These are phyloP conservation scores for Sebastiscus tertius DNA, from an alignment of 2,797 vertebrate genomes.

Conservation along the genomic window DNA sequence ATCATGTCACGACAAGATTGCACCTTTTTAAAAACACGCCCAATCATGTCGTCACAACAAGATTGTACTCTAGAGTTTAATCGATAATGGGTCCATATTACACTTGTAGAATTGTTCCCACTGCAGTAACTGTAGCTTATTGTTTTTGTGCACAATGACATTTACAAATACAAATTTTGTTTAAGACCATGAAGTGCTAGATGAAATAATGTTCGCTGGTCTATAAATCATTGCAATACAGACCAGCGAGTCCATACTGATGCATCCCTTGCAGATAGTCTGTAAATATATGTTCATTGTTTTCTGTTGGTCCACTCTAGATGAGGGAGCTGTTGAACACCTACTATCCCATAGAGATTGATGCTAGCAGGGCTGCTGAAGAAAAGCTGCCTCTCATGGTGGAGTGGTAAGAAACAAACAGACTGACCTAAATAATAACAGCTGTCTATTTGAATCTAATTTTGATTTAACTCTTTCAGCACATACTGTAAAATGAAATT, in stretches of 20 bases:
- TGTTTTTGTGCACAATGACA: background rate
- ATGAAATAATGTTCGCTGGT: background rate
- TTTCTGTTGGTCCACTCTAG: constrained; percentile 65
- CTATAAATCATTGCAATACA: background rate
- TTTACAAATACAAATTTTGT: background rate
- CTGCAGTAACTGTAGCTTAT: background rate
- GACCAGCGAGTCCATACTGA: background rate
- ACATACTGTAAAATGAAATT: background rate
- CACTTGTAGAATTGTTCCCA: background rate
- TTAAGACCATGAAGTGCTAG: background rate
- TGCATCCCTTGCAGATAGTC: fast-evolving
- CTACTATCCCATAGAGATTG: constrained; percentile 94
- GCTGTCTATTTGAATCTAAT: background rate
- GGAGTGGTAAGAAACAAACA: constrained; percentile 85
- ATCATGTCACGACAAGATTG: too few species aligned
- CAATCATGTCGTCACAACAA: too few species aligned
- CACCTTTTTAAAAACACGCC: too few species aligned
- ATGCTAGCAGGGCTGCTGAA: constrained; percentile 78
- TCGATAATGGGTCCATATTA: background rate
- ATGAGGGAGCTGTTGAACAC: constrained; percentile 83
- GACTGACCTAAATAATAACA: background rate
- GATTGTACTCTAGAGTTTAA: too few species aligned
- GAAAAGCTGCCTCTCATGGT: constrained; percentile 92
- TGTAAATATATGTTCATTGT: background rate
- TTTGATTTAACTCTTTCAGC: too few species aligned